Percentiles rank a stretch among this genome's conserved stretches.
These are phyloP conservation scores for Grus americana DNA, from an alignment of 2,113 vertebrate species.

Conservation along the genomic window DNA sequence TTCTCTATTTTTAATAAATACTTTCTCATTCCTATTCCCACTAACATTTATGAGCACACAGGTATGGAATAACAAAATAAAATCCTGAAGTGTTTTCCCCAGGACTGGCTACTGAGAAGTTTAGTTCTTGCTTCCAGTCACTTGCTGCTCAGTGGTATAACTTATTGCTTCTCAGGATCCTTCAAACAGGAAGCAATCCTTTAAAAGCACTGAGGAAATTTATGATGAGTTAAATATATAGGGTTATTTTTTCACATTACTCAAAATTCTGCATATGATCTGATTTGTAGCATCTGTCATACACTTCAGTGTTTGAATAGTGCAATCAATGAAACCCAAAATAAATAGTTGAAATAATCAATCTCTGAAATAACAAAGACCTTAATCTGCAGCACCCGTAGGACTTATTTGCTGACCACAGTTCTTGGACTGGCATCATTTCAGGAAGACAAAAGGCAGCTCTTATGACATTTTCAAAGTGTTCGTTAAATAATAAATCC, in stretches of 20 bases:
- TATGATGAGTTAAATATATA: neutral
- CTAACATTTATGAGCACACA: neutral
- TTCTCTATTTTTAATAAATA: neutral
- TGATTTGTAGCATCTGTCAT: neutral
- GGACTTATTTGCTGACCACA: neutral
- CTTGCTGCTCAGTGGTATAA: neutral
- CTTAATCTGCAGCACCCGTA: neutral
- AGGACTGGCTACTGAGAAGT: neutral
- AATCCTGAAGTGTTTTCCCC: neutral
- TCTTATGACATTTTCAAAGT: neutral
- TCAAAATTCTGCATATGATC: neutral
- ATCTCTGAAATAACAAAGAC: neutral
- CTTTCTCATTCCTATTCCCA: neutral
- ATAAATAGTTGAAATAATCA: slow-evolving; percentile 40
- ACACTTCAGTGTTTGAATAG: slow-evolving; percentile 40
- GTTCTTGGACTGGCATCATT: neutral
- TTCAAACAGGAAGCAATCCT: neutral
- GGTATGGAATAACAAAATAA: neutral
- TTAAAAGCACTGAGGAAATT: neutral
- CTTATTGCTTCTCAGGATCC: neutral
- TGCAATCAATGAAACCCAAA: slow-evolving; percentile 42
- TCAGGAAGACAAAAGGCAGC: neutral
- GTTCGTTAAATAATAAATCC: neutral
- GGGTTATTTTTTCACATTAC: neutral
- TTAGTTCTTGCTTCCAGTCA: neutral